phyloP scores from a whole-genome alignment of 2,797 vertebrate genomes.

The Chelmon rostratus region DNA sequence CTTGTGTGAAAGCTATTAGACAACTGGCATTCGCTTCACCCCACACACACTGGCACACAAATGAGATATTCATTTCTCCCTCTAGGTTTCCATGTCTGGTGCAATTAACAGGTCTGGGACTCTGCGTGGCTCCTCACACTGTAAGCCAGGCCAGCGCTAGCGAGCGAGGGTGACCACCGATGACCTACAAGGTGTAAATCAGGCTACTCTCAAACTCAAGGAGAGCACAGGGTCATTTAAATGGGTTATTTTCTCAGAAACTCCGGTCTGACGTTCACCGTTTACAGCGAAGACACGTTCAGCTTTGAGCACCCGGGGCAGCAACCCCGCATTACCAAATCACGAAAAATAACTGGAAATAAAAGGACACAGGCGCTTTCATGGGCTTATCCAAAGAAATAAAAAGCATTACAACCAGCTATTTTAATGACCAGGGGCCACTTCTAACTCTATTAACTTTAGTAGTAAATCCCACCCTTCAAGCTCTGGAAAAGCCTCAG shows the following conservation, averaged over 20 bases:
- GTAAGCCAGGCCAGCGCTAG: conserved; percentile 50
- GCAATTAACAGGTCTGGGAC: conserved; percentile 80
- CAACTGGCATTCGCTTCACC: conserved; percentile 83
- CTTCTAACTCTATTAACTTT: conserved; percentile 43
- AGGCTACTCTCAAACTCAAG: conserved; percentile 45
- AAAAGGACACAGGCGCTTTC: conserved; percentile 14
- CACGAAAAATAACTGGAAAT: conserved; percentile 19
- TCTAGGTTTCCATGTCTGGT: conserved; percentile 78
- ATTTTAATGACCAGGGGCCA: conserved; percentile 46
- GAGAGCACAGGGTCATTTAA: conserved; percentile 44
- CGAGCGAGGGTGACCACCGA: conserved; percentile 52
- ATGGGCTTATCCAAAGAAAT: conserved; percentile 18
- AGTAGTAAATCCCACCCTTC: conserved; percentile 27
- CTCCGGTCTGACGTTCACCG: conserved; percentile 9
- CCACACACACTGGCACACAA: conserved; percentile 75
- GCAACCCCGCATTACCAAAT: background rate
- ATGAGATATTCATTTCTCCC: conserved; percentile 84
- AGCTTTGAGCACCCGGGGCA: conserved; percentile 4
- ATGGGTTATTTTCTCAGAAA: conserved; percentile 31
- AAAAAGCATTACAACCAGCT: conserved; percentile 21
- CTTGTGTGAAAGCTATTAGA: conserved; percentile 88
- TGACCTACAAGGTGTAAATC: conserved; percentile 69
- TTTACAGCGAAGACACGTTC: conserved; percentile 18
- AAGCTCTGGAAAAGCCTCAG: conserved; percentile 6
- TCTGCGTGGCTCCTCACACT: conserved; percentile 60